phyloP scores from a whole-genome alignment of 2,888 invertebrate genomes.

The Deroplatys truncata region DNA sequence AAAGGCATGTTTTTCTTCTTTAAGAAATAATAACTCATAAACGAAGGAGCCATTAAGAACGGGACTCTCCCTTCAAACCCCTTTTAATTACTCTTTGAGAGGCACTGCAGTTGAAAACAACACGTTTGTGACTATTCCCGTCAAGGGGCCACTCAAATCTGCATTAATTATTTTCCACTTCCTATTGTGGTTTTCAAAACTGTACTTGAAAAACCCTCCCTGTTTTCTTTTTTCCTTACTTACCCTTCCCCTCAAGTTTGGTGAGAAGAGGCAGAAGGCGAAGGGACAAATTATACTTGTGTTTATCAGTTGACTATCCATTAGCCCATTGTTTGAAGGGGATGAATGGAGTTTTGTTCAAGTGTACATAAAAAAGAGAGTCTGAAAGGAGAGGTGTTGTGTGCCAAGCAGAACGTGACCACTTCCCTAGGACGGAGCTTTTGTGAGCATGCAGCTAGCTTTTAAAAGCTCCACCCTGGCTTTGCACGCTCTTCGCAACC shows the following conservation, averaged over 20 bases:
- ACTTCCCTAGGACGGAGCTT: conserved; percentile 9
- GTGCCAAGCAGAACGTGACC: conserved; percentile 2
- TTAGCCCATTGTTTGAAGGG: conserved; percentile 8
- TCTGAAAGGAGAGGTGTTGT: not conserved
- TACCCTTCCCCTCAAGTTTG: not conserved
- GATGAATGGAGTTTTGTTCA: conserved; percentile 1
- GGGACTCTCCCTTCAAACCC: not conserved
- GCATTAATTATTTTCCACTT: not conserved
- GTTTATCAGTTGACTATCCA: not conserved
- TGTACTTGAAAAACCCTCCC: not conserved
- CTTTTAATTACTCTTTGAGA: not conserved
- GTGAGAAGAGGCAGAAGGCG: not conserved
- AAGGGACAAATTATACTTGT: not conserved
- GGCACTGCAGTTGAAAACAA: not conserved
- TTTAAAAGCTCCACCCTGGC: not conserved
- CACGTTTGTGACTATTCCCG: not conserved
- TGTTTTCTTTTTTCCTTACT: not conserved
- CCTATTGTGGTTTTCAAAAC: not conserved
- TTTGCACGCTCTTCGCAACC: not conserved
- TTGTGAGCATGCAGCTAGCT: conserved; percentile 15
- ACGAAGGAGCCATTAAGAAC: not conserved
- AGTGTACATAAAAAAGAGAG: not conserved
- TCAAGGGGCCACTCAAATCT: not conserved
- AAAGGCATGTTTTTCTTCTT: too few relatives aligned
- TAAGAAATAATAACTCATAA: too few relatives aligned